Evolutionary conservation across 23 tunicate genomes (phyloP).

Genomic region (Halocynthia roretzi): DNA sequence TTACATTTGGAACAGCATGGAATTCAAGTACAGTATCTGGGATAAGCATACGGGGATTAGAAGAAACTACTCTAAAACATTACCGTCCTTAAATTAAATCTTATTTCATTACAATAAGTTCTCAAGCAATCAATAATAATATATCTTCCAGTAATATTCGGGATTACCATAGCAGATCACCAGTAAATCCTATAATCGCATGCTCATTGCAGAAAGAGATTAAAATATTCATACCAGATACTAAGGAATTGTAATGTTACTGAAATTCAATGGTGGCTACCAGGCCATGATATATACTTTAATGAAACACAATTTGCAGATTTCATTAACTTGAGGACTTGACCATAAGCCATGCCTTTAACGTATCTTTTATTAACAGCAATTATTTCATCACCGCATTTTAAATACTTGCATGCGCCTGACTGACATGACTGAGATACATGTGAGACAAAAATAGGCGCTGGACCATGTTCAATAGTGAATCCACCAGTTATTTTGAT

Average conservation of each 20-base stretch:
- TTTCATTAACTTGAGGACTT: conserved; percentile 31
- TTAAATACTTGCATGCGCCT: conserved; percentile 6
- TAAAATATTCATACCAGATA: too few relatives aligned
- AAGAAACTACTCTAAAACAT: too few relatives aligned
- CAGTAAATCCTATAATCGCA: too few relatives aligned
- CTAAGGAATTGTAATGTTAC: background rate
- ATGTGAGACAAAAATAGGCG: conserved; percentile 13
- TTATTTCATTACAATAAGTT: too few relatives aligned
- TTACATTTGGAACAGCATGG: too few relatives aligned
- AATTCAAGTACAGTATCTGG: too few relatives aligned
- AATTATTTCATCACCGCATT: conserved; percentile 68
- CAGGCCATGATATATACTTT: conserved; percentile 73
- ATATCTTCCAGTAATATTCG: too few relatives aligned
- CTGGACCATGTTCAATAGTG: background rate
- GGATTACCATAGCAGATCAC: too few relatives aligned
- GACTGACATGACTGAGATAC: conserved; percentile 39
- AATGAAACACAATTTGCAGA: conserved; percentile 17
- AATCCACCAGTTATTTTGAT: conserved; percentile 65
- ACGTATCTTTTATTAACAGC: conserved; percentile 56
- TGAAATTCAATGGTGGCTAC: conserved; percentile 44
- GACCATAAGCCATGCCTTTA: conserved; percentile 20
- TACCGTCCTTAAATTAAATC: too few relatives aligned
- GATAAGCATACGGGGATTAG: too few relatives aligned
- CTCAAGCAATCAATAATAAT: too few relatives aligned
- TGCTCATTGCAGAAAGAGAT: too few relatives aligned